These are phyloP conservation scores for Gymnoscopelus braueri DNA, from an alignment of 2,797 vertebrate species.

Conservation along the genomic window DNA sequence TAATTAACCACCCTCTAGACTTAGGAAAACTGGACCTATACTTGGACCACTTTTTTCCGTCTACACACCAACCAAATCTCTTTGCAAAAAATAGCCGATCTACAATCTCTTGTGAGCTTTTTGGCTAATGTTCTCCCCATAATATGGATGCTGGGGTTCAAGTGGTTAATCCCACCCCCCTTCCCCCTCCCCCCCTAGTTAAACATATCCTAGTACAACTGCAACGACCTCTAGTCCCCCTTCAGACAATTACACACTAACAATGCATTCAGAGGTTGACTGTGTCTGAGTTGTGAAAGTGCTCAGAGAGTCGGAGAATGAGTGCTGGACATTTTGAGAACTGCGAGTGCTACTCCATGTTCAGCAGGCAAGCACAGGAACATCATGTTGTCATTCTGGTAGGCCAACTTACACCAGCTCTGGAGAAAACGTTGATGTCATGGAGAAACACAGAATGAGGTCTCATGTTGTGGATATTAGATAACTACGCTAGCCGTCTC, in stretches of 20 bases:
- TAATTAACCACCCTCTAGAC: too few relatives aligned
- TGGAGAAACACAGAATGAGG: conserved; percentile 56
- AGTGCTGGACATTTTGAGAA: neutral
- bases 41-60: too few relatives aligned
- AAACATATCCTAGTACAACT: neutral
- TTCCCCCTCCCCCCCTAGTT: neutral
- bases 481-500: conserved; percentile 56
- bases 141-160: too few relatives aligned
- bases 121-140: too few relatives aligned
- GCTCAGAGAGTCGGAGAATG: conserved; percentile 26
- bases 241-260: neutral
- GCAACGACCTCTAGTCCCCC: neutral
- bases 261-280: conserved; percentile 13
- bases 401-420: conserved; percentile 35
- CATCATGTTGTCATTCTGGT: conserved; percentile 55
- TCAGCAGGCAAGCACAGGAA: conserved; percentile 36
- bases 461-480: conserved; percentile 44
- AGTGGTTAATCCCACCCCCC: neutral
- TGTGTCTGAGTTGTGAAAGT: conserved; percentile 34
- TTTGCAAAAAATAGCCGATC: too few relatives aligned
- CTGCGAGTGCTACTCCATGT: conserved; percentile 43
- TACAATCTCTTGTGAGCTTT: too few relatives aligned
- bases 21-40: too few relatives aligned
- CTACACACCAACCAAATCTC: too few relatives aligned
- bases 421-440: conserved; percentile 48